A percentile compares a stretch with the other conserved stretches of the same genome.
Conservation (phyloP, 2,888 invertebrate species). For the Tipula lateralis region DNA sequence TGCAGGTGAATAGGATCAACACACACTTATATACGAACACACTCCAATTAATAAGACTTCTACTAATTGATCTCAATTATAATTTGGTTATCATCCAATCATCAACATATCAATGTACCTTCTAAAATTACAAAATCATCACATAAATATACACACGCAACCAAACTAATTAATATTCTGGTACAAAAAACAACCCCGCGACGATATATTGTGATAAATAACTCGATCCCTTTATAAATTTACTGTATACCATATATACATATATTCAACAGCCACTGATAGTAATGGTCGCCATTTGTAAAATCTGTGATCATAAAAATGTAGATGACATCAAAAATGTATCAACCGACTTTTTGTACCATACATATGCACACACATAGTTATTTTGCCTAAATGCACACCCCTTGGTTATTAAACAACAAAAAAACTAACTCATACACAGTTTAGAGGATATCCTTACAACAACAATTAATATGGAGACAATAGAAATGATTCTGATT, state of each 20-base stretch:
- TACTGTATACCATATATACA: too few relatives aligned
- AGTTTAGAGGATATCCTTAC: neutral
- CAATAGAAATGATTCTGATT: slow-evolving; percentile 9
- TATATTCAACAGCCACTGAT: neutral
- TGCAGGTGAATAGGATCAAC: neutral
- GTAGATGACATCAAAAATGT: neutral
- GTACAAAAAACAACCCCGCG: neutral
- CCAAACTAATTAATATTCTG: neutral
- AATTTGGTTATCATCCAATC: neutral
- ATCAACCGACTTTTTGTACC: neutral
- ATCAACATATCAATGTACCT: neutral
- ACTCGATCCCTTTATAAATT: neutral
- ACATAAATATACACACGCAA: neutral
- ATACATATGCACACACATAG: neutral
- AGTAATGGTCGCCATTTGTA: neutral
- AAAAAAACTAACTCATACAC: neutral
- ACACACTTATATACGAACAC: neutral
- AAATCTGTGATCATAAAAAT: neutral
- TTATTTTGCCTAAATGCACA: neutral
- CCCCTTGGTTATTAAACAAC: slow-evolving; percentile 15
- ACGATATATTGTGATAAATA: neutral
- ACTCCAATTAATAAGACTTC: neutral
- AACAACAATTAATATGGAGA: slow-evolving; percentile 11
- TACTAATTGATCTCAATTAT: neutral
- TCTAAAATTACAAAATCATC: slow-evolving; percentile 24